Evolutionary conservation across 2,113 vertebrate genomes (phyloP).

Genomic region (Turdus rufiventris): DNA sequence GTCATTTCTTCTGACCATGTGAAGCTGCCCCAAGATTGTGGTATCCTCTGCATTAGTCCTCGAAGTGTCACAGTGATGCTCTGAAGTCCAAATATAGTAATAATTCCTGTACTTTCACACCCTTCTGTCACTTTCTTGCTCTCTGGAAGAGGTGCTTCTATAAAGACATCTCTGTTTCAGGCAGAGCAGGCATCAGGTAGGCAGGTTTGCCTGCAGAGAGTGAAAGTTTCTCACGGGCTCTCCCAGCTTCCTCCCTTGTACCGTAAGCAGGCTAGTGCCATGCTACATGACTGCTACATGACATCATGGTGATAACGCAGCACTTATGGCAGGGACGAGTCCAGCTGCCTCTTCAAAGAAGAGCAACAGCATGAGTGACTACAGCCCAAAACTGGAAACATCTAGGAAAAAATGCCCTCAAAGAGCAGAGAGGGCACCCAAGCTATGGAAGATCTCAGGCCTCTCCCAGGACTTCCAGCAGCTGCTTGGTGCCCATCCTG

Average conservation of each 20-base stretch:
- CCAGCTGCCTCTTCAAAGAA: background rate
- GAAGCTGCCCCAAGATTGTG: background rate
- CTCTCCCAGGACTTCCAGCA: background rate
- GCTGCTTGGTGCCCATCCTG: accelerated
- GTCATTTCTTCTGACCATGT: background rate
- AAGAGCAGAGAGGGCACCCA: background rate
- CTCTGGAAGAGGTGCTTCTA: background rate
- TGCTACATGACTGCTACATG: background rate
- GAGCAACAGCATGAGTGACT: background rate
- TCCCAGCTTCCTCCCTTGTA: background rate
- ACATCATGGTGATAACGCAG: accelerated
- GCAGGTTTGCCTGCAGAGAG: background rate
- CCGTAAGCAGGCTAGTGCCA: background rate
- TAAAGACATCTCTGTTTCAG: background rate
- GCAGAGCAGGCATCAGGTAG: background rate
- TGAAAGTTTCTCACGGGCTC: background rate
- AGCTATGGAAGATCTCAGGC: background rate
- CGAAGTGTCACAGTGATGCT: background rate
- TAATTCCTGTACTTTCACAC: background rate
- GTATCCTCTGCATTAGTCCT: background rate
- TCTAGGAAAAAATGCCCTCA: background rate
- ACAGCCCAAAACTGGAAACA: background rate
- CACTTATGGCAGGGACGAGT: accelerated
- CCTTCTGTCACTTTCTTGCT: accelerated
- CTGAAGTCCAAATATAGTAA: background rate